Base-by-base conservation (phyloP, 53 echinoderm and acorn worm species). In the Holothuria leucospilota region DNA sequence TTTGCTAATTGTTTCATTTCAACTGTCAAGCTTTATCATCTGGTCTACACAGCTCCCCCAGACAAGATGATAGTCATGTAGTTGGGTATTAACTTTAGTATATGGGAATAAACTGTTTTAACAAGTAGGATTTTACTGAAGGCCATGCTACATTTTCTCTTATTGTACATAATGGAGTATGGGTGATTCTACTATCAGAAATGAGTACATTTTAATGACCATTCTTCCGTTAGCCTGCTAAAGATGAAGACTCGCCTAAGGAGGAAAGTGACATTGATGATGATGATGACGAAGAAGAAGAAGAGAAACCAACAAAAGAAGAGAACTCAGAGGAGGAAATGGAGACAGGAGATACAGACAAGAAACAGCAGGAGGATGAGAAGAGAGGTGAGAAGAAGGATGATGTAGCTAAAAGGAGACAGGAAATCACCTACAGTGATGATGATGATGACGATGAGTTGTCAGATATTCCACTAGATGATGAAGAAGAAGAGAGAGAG, bases 391-490 rank as follows among this genome's bases (percentile, higher is more conserved):
- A 84, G 6, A 86, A 86, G 30, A 72, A 88, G 72, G 46, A 83
- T 51, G 77, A 69, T 52, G 75, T 51, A n/a, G 69, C 63, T 56
- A 63, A 67, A 64, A 86, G 67, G 42, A 42, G 21, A 30, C 85
- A 90, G 1, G 81, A 85, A 29, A 69, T 86, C 62, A 80, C 70
- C 56, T 73, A 85, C 73, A 85, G 72, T 64, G 90, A 90, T 51
- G 85, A 86, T 13, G 90, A 90, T 8, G 90, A 90, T 49, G 90
- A 90, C 8, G 90, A 90, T 49, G 90, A 90, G 38, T 62, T 61
- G 27, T 81, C 81, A 60, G 62, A 81, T 40, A 59, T 81, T 81
- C 75, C 75, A 75, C 52, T 75, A 21, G 75, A 75, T 41, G 75
- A 75, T 39, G 62, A 81, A 81, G 62, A 81, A 15, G 81, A 81